Percentiles rank a stretch among this genome's conserved stretches.
phyloP scores from a whole-genome alignment of 2,888 invertebrate genomes.

The Ophioninae sp. region DNA sequence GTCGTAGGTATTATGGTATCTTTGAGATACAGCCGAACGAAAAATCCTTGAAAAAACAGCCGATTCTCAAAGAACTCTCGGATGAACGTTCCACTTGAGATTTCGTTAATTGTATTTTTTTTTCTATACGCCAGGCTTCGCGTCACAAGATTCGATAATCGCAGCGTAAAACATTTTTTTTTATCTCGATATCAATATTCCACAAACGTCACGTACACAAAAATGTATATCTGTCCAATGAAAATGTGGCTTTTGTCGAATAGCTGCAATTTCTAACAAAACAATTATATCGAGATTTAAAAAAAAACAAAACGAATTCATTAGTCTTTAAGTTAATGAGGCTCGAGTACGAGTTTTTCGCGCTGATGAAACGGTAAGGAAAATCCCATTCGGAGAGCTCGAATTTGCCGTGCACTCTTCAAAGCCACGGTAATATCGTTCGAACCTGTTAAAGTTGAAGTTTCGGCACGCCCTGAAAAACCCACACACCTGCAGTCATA shows the following conservation, averaged over 20 bases:
- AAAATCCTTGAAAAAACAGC: too few species aligned
- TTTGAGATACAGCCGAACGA: too few species aligned
- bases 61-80: too few species aligned
- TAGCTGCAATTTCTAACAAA: background rate
- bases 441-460: background rate
- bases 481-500: background rate
- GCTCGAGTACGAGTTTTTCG: background rate
- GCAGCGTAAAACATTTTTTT: background rate
- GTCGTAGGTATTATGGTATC: too few species aligned
- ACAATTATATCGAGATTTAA: background rate
- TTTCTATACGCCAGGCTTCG: too few species aligned
- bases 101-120: too few species aligned
- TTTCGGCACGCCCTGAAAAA: background rate
- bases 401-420: background rate
- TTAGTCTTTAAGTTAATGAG: background rate
- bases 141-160: background rate
- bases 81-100: too few species aligned
- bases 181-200: background rate
- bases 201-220: background rate
- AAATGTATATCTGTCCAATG: background rate
- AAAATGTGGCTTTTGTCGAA: background rate
- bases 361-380: background rate
- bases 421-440: background rate
- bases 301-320: background rate
- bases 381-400: background rate